Evolutionary conservation across 2,113 vertebrate genomes (phyloP).

Genomic region (Pachypanchax playfairii): DNA sequence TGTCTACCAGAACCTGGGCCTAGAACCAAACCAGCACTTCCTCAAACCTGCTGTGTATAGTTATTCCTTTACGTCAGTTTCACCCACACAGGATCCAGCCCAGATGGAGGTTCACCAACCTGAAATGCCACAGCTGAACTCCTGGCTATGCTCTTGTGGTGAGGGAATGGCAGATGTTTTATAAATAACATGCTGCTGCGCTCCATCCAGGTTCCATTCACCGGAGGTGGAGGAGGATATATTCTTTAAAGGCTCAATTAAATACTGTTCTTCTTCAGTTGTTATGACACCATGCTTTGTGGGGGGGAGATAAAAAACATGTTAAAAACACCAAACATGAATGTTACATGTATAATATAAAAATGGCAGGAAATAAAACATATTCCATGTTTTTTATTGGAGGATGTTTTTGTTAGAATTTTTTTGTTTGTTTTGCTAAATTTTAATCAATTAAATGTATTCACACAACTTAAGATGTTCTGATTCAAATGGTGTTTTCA

Average conservation of each 20-base stretch:
- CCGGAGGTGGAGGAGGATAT: conserved; percentile 85
- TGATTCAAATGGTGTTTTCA: background rate
- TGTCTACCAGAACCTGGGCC: conserved; percentile 69
- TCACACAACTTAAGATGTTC: no score
- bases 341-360: background rate
- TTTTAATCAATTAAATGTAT: no score
- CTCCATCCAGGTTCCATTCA: conserved; percentile 87
- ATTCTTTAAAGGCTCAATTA: conserved; percentile 98
- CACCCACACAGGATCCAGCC: conserved; percentile 66
- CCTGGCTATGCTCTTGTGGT: conserved; percentile 85
- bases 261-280: conserved; percentile 98
- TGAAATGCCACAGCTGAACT: conserved; percentile 92
- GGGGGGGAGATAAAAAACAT: conserved; percentile 23
- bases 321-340: conserved; percentile 40
- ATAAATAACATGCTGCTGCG: conserved; percentile 98
- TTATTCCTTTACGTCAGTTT: conserved; percentile 73
- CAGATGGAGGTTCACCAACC: conserved; percentile 82
- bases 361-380: background rate
- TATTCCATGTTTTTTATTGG: background rate
- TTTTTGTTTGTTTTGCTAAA: background rate
- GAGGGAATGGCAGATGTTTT: conserved; percentile 92
- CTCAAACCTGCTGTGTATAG: conserved; percentile 75
- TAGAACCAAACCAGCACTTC: conserved; percentile 76
- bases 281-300: conserved; percentile 96
- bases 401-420: no score